phyloP scores from a whole-genome alignment of 2,113 vertebrate genomes.

The Psittacula cyanocephala region DNA sequence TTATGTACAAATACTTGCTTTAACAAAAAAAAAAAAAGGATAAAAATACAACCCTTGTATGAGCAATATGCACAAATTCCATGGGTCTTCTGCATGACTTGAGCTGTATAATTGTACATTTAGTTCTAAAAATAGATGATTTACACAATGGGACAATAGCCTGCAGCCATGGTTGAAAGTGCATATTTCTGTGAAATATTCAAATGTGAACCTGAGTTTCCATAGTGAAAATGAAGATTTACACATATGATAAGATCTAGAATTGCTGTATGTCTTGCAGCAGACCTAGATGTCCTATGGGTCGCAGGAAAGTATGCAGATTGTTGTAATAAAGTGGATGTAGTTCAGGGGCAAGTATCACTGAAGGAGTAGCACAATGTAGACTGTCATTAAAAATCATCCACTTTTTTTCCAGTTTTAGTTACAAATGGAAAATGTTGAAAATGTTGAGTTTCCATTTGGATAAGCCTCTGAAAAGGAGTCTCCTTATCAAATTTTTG shows the following conservation, averaged over 20 bases:
- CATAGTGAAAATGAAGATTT: slow-evolving; percentile 2
- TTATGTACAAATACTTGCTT: slow-evolving; percentile 8
- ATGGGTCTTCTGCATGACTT: slow-evolving; percentile 54
- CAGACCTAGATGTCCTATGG: not conserved
- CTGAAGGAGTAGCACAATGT: not conserved
- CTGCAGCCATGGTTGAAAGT: slow-evolving; percentile 39
- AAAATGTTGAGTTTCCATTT: not conserved
- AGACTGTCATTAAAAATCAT: not conserved
- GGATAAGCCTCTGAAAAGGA: not conserved
- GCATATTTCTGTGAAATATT: slow-evolving; percentile 46
- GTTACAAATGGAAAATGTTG: not conserved
- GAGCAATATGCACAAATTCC: slow-evolving; percentile 39
- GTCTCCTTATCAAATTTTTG: not conserved
- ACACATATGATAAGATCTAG: slow-evolving; percentile 14
- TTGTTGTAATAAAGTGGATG: not conserved
- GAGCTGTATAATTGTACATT: slow-evolving; percentile 40
- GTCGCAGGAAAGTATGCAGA: not conserved
- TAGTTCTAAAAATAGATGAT: slow-evolving; percentile 64
- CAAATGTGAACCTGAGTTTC: not conserved
- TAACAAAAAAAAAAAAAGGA: not conserved
- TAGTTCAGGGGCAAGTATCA: not conserved
- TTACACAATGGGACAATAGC: slow-evolving; percentile 50
- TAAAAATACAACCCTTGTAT: not conserved
- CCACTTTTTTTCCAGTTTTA: not conserved
- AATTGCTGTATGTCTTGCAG: not conserved